Evolutionary conservation across 2,797 vertebrate genomes (phyloP), one percentile per base, ranked within the genome.

Genomic region (Holocentrus rufus): DNA sequence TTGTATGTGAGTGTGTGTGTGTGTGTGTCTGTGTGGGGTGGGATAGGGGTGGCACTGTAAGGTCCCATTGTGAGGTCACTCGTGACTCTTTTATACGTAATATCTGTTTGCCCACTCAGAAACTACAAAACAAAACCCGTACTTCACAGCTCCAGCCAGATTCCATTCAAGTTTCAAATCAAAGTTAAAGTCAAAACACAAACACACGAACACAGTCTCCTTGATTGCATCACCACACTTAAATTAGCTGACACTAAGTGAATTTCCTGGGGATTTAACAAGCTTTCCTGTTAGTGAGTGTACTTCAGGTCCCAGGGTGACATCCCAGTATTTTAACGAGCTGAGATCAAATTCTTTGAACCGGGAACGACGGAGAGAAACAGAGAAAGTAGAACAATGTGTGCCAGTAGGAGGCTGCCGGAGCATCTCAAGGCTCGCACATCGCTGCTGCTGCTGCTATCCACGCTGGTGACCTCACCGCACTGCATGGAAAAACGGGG

Each of bases 61-160:
- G 69, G 64, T 81, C 63, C 82, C 72, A 87, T 93, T 92, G 90
- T 93, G 89, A 85, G 74, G 68, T 85, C 69, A 83, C 74, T 80
- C 57, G 75, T 89, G 82, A 85, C 82, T 82, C 59, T 74, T 72
- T 82, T 2, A 25, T 75, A 88, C 76, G 76, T 89, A 76, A 84
- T 78, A 82, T 80, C 39, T 72, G 65, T 75, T 79, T 72, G 56
- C 70, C 74, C 63, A 60, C 74, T 81, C 46, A 57, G 50, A 39
- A 22, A 8, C 53, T 14, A 14, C 23, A 34, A 44, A 47, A 25
- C 25, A 47, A 15, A 55, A 54, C 65, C 64, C 18, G 65, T 30
- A n/a, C 46, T 49, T 55, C 8, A 65, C 14, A 63, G 15, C 52
- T 70, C 25, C 42, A 20, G n/a, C n/a, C 22, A 2, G 34, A 46